Conservation (phyloP, 2,113 vertebrate species). For the Eira barbara region DNA sequence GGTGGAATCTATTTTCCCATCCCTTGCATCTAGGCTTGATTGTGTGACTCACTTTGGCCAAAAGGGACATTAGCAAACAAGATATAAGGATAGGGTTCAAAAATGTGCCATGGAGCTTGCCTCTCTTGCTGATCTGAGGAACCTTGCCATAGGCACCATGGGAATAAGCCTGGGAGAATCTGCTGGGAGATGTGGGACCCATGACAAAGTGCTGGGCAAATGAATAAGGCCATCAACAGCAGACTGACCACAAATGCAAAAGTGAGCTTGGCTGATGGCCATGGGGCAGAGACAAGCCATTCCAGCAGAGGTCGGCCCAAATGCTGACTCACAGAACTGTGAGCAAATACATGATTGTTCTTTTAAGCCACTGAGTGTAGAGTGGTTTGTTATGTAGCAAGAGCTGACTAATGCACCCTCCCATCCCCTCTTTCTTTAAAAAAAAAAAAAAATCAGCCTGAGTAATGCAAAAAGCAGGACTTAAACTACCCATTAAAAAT, state of each 20-base stretch:
- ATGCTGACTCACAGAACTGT: not conserved
- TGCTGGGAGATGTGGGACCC: not conserved
- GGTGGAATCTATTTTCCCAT: not conserved
- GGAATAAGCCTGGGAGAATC: not conserved
- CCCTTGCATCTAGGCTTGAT: not conserved
- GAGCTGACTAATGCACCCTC: not conserved
- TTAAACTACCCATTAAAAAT: not conserved
- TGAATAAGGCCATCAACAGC: not conserved
- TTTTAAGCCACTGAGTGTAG: not conserved
- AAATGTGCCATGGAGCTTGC: not conserved
- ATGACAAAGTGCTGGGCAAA: not conserved
- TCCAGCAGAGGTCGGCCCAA: not conserved
- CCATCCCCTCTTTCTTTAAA: not conserved
- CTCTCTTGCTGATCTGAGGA: not conserved
- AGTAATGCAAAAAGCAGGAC: not conserved
- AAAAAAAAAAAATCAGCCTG: not conserved
- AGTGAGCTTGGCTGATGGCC: not conserved
- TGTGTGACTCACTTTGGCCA: not conserved
- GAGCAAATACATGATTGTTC: not conserved
- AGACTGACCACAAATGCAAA: not conserved
- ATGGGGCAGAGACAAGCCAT: not conserved
- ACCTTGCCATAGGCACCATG: not conserved
- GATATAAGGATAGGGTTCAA: not conserved
- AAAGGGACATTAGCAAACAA: not conserved
- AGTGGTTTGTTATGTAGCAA: not conserved